These are phyloP conservation scores for Sarcoramphus papa DNA, from an alignment of 2,797 vertebrate species.

Conservation along the genomic window DNA sequence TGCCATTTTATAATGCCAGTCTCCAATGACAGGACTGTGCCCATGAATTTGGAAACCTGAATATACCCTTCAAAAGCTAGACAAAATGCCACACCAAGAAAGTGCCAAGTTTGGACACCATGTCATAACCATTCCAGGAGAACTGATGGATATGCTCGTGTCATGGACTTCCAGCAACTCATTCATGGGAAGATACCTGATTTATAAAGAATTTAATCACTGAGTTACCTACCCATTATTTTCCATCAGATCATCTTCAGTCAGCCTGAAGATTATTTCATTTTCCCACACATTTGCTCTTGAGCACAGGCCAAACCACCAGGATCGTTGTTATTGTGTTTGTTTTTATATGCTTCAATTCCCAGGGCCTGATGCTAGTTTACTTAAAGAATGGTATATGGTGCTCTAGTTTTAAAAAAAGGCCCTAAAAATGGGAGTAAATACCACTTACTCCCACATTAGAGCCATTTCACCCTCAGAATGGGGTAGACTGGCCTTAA, in stretches of 20 bases:
- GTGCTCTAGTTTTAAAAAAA: neutral
- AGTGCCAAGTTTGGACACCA: neutral
- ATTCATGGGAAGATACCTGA: neutral
- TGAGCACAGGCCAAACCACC: neutral
- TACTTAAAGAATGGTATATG: neutral
- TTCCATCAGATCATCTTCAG: neutral
- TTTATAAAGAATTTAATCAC: neutral
- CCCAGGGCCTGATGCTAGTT: neutral
- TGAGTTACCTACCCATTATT: neutral
- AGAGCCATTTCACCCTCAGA: neutral
- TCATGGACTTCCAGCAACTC: neutral
- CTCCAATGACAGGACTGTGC: neutral
- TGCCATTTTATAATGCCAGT: neutral
- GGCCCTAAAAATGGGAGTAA: neutral
- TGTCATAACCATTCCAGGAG: neutral
- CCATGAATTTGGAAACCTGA: neutral
- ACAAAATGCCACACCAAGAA: neutral
- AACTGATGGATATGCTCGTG: neutral
- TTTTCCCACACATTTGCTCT: neutral
- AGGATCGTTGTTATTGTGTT: neutral
- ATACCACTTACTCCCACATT: neutral
- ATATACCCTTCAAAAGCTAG: neutral
- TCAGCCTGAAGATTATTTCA: neutral
- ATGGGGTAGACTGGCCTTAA: neutral
- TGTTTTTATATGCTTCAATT: neutral